These are phyloP conservation scores for Smutsia gigantea DNA, from an alignment of 2,797 vertebrate species.

Conservation along the genomic window DNA sequence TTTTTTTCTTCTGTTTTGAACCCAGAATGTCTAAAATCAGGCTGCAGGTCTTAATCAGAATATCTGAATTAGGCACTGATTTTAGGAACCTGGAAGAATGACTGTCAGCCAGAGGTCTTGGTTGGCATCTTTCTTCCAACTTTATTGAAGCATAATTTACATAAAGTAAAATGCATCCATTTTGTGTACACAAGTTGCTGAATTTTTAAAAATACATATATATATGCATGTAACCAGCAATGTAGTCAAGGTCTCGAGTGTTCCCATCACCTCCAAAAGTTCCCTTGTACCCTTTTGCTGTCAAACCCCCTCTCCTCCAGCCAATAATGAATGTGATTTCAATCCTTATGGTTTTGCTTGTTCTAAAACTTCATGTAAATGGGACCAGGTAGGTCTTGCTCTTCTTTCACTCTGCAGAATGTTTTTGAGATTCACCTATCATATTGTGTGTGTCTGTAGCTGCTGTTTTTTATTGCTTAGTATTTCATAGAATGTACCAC, in stretches of 20 bases:
- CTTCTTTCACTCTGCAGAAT: neutral
- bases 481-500: neutral
- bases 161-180: neutral
- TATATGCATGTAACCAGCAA: neutral
- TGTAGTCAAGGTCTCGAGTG: neutral
- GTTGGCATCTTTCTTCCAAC: neutral
- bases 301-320: neutral
- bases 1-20: neutral
- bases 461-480: neutral
- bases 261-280: neutral
- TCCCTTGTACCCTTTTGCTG: rapidly evolving
- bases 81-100: neutral
- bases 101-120: neutral
- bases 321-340: neutral
- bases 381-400: neutral
- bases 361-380: neutral
- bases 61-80: neutral
- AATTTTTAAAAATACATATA: neutral
- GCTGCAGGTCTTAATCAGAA: neutral
- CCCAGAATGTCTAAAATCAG: neutral
- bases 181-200: neutral
- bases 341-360: neutral
- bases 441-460: neutral
- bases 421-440: neutral
- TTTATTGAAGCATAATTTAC: neutral